Evolutionary conservation across 2,113 vertebrate genomes (phyloP).

Genomic region (Rhineura floridana): DNA sequence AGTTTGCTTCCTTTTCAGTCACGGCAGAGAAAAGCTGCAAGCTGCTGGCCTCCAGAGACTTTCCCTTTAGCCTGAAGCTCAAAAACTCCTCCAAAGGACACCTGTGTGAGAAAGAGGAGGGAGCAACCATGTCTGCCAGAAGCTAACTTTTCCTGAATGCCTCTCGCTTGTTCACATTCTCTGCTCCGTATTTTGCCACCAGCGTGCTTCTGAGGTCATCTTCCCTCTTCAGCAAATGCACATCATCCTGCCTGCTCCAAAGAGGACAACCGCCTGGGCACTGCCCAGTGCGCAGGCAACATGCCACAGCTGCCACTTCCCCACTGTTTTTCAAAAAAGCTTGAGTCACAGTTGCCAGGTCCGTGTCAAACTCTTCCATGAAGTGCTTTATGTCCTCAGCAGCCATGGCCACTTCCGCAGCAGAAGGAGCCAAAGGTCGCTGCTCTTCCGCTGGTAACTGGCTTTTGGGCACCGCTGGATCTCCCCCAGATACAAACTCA

Average conservation of each 20-base stretch:
- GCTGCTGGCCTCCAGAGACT: background rate
- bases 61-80: background rate
- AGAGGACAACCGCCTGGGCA: constrained; percentile 76
- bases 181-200: constrained; percentile 77
- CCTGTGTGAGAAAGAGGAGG: background rate
- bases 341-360: constrained; percentile 85
- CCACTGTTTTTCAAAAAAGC: constrained; percentile 89
- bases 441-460: constrained; percentile 54
- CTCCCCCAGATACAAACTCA: constrained; percentile 17
- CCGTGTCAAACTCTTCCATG: constrained; percentile 81
- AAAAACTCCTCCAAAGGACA: background rate
- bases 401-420: constrained; percentile 60
- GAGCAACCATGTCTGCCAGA: too few species aligned
- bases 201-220: constrained; percentile 59
- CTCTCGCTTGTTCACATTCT: constrained; percentile 77
- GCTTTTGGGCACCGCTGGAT: constrained; percentile 32
- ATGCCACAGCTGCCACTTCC: constrained; percentile 77
- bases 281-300: constrained; percentile 77
- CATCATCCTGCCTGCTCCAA: constrained; percentile 79
- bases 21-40: too few species aligned
- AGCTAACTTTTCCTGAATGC: constrained; percentile 65
- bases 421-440: constrained; percentile 47
- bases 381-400: constrained; percentile 76
- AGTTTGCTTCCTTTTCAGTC: background rate
- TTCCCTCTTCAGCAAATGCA: constrained; percentile 74